Conservation (phyloP, 2,888 invertebrate genomes). For the Scaptomyza polygonia region DNA sequence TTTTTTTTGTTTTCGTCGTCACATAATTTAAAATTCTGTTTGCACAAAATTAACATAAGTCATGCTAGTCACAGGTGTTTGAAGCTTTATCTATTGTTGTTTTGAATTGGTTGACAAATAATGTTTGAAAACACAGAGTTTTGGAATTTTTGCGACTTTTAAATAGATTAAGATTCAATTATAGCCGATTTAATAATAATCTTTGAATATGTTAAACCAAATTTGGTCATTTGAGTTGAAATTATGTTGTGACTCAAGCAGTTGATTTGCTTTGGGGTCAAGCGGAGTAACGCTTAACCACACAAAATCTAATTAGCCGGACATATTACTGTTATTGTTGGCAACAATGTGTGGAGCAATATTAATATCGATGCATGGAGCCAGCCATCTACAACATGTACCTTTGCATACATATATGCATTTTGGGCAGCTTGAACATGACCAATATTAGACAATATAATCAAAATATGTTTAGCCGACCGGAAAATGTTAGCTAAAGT, state of each 20-base stretch:
- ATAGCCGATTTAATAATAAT: slow-evolving; percentile 3
- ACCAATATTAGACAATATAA: background rate
- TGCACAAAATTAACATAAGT: slow-evolving; percentile 73
- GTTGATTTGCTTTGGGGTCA: slow-evolving; percentile 10
- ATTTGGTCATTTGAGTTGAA: background rate
- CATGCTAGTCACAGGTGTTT: no score
- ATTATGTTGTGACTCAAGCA: background rate
- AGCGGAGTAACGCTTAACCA: background rate
- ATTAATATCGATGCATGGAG: slow-evolving; percentile 13
- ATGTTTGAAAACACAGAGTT: slow-evolving; percentile 28
- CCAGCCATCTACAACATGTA: background rate
- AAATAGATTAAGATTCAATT: no score
- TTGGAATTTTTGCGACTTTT: slow-evolving; percentile 11
- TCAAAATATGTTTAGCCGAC: background rate
- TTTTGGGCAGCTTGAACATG: slow-evolving; percentile 5
- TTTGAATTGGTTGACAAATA: slow-evolving; percentile 35
- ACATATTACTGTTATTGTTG: background rate
- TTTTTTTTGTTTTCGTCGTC: slow-evolving; percentile 17
- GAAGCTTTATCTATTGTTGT: slow-evolving; percentile 8
- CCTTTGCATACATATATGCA: background rate
- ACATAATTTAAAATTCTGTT: slow-evolving; percentile 32
- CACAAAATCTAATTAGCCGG: slow-evolving; percentile 20
- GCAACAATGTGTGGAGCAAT: slow-evolving; percentile 4
- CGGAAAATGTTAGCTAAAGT: background rate
- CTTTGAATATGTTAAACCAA: background rate